These are phyloP conservation scores for Pomacea canaliculata DNA, from an alignment of 2,888 invertebrate species.

Conservation along the genomic window DNA sequence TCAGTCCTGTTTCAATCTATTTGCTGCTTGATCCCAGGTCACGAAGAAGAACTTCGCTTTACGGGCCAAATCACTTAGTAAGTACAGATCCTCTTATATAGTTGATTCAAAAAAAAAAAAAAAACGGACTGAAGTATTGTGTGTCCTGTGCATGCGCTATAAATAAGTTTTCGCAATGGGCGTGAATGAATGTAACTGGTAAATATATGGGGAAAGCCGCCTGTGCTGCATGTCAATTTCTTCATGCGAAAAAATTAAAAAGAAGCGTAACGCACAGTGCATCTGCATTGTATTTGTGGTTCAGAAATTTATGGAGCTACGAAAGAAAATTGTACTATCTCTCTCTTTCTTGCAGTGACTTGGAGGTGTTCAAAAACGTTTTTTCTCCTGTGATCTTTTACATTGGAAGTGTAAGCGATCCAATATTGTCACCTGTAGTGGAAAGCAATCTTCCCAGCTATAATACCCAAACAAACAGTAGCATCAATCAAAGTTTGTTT, in stretches of 20 bases:
- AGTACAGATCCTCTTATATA: constrained; percentile 25
- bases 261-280: no score
- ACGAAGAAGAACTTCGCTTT: constrained; percentile 84
- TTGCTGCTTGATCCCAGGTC: constrained; percentile 86
- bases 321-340: neutral
- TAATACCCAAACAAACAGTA: constrained; percentile 19
- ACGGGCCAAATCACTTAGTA: constrained; percentile 64
- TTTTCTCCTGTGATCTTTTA: constrained; percentile 95
- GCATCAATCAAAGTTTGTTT: neutral
- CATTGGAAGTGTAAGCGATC: constrained; percentile 91
- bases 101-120: no score
- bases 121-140: no score
- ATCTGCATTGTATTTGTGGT: no score
- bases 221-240: no score
- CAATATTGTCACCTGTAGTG: constrained; percentile 92
- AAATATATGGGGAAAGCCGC: no score
- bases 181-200: no score
- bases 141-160: no score
- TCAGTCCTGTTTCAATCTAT: constrained; percentile 89
- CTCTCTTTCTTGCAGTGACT: constrained; percentile 38
- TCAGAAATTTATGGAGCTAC: no score
- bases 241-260: no score
- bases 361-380: constrained; percentile 76
- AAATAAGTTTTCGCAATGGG: no score
- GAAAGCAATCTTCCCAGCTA: constrained; percentile 79